A percentile compares a stretch with the other conserved stretches of the same genome.
Conservation (phyloP, 2,113 vertebrate genomes). For the Ptilonorhynchus violaceus region DNA sequence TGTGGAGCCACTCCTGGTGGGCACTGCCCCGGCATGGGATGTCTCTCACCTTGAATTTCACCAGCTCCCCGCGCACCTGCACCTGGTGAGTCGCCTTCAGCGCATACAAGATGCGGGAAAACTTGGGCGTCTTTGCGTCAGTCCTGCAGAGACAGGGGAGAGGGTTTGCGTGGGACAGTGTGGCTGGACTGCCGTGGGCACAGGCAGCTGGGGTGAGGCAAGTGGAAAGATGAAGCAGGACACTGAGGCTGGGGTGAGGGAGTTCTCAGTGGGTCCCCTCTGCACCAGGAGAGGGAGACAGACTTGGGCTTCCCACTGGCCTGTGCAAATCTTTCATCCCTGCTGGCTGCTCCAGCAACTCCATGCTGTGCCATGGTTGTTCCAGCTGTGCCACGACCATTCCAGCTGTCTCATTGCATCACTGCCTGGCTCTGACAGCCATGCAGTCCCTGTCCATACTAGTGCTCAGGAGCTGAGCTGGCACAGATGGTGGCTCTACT, state of each 20-base stretch:
- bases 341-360: background rate
- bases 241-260: background rate
- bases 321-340: background rate
- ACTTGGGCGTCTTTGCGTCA: conserved; percentile 69
- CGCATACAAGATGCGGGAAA: conserved; percentile 73
- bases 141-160: conserved; percentile 45
- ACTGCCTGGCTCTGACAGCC: background rate
- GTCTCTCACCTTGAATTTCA: conserved; percentile 67
- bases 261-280: background rate
- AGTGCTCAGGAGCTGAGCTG: background rate
- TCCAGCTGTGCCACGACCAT: background rate
- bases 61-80: background rate
- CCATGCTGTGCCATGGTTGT: accelerated
- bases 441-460: background rate
- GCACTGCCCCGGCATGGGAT: accelerated
- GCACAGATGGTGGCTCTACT: background rate
- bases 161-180: background rate
- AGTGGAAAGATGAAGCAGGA: background rate
- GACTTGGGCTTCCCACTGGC: background rate
- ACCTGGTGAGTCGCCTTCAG: conserved; percentile 54
- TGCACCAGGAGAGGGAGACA: background rate
- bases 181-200: background rate
- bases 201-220: background rate
- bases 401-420: background rate
- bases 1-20: background rate